Evolutionary conservation across 2,888 invertebrate genomes (phyloP).

Genomic region (Merodon equestris): DNA sequence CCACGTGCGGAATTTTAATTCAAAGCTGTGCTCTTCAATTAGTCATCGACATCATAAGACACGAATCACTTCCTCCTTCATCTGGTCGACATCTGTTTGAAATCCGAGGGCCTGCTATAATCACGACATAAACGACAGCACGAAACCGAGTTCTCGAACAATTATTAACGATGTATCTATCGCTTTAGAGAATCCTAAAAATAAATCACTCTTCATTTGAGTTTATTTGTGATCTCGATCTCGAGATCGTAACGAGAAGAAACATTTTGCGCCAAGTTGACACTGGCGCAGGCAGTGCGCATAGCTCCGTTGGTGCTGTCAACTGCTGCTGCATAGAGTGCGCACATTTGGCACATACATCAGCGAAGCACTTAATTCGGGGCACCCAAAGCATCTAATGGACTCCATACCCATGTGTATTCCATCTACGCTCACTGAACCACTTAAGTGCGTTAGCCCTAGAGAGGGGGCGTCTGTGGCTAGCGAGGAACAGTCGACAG

Average conservation of each 20-base stretch:
- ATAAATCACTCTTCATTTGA: constrained; percentile 31
- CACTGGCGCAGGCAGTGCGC: constrained; percentile 34
- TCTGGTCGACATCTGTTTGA: constrained; percentile 57
- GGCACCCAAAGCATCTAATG: constrained; percentile 60
- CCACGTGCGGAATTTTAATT: constrained; percentile 61
- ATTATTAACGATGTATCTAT: constrained; percentile 68
- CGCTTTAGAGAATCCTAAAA: constrained; percentile 59
- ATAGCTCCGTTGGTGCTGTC: constrained; percentile 15
- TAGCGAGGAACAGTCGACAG: constrained; percentile 42
- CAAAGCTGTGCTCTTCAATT: constrained; percentile 53
- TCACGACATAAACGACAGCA: constrained; percentile 23
- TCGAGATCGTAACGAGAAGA: neutral
- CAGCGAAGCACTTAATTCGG: constrained; percentile 65
- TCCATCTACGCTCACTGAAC: constrained; percentile 31
- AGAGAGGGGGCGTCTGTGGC: constrained; percentile 9
- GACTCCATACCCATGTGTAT: constrained; percentile 37
- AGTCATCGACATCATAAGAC: constrained; percentile 58
- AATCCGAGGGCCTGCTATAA: constrained; percentile 32
- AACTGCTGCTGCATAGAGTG: neutral
- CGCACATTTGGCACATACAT: constrained; percentile 54
- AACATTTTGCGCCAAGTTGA: constrained; percentile 57
- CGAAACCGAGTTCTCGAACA: constrained; percentile 52
- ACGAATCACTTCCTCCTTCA: constrained; percentile 40
- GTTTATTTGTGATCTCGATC: neutral
- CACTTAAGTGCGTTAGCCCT: constrained; percentile 55